A percentile compares a stretch with the other conserved stretches of the same genome.
Conservation (phyloP, 2,113 vertebrate species). For the Phyllostomus hastatus region DNA sequence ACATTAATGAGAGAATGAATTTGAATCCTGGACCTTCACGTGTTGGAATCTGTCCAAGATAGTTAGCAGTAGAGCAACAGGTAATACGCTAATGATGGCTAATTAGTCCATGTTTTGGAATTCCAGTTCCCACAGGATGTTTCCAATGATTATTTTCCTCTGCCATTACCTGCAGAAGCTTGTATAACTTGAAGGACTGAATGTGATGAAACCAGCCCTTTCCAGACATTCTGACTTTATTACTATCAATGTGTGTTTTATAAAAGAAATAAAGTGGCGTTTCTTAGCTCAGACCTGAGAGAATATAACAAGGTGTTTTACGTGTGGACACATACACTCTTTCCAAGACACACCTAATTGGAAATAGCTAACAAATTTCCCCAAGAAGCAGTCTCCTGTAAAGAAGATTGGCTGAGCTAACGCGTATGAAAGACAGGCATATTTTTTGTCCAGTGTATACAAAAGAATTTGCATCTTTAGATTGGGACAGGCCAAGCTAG, state of each 20-base stretch:
- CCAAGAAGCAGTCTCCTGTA: constrained; percentile 13
- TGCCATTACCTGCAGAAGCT: neutral
- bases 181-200: constrained; percentile 27
- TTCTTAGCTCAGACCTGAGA: constrained; percentile 10
- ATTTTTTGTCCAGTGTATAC: neutral
- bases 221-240: neutral
- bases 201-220: constrained; percentile 29
- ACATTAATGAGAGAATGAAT: constrained; percentile 50
- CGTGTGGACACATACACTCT: neutral
- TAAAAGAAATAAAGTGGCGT: neutral
- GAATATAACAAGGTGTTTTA: constrained; percentile 1
- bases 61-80: constrained; percentile 19
- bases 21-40: neutral
- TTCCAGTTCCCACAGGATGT: constrained; percentile 38
- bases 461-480: constrained; percentile 57
- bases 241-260: constrained; percentile 23
- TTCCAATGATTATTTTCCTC: constrained; percentile 56
- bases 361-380: constrained; percentile 24
- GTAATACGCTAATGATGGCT: constrained; percentile 30
- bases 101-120: constrained; percentile 16
- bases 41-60: neutral
- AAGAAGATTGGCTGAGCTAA: constrained; percentile 37
- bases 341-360: neutral
- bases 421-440: constrained; percentile 14
- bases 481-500: constrained; percentile 38